Evolutionary conservation across 2,113 vertebrate genomes (phyloP).

Genomic region (Cephalopterus ornatus): DNA sequence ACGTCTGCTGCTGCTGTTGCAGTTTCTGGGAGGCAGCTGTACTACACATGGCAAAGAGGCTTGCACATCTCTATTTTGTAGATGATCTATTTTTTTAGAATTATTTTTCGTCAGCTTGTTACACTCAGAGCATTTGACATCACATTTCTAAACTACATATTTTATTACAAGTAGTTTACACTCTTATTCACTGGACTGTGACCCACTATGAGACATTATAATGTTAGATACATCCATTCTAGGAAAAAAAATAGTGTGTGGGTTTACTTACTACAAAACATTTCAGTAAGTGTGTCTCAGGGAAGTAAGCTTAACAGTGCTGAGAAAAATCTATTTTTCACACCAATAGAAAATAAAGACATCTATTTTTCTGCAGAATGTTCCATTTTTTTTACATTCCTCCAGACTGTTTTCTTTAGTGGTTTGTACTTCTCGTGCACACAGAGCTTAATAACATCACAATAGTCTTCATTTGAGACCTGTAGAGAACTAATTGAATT

Average conservation of each 20-base stretch:
- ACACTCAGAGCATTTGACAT: background rate
- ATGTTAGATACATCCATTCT: background rate
- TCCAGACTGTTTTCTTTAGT: background rate
- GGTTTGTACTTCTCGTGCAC: background rate
- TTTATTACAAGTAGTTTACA: background rate
- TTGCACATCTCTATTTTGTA: background rate
- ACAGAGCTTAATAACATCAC: background rate
- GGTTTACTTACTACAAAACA: background rate
- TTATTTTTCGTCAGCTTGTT: background rate
- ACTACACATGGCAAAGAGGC: background rate
- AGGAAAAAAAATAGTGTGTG: background rate
- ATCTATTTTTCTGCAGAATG: background rate
- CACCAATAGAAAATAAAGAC: background rate
- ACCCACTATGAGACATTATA: background rate
- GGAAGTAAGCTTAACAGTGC: accelerated
- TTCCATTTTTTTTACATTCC: background rate
- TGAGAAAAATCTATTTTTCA: background rate
- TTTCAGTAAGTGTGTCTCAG: background rate
- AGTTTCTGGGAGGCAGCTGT: background rate
- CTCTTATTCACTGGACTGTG: background rate
- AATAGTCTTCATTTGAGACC: background rate
- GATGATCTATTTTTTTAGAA: background rate
- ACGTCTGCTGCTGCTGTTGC: background rate
- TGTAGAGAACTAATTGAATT: background rate
- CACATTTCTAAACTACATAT: background rate